Evolutionary conservation across 2,797 vertebrate genomes (phyloP), one percentile per base, ranked within the genome.

Genomic region (Limnodromus scolopaceus): DNA sequence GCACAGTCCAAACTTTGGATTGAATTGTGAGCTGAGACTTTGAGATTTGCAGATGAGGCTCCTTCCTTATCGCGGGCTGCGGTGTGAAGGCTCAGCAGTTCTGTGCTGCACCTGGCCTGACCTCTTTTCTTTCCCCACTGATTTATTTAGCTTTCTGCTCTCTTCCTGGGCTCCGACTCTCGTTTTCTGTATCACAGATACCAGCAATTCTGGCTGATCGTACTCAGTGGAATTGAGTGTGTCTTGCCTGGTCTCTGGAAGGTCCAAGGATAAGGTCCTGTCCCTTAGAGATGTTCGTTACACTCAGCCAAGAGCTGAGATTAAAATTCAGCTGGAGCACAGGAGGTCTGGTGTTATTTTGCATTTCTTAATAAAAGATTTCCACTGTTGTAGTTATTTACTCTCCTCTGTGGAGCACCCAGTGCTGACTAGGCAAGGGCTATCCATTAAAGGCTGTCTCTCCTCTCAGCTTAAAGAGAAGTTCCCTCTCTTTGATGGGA

Each of bases 401-500:
- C 81, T 76, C 92, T 92, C 65, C 76, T 91, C 72, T 72, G 57
- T 36, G 76, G 87, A 97, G 96, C 86, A 93, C 49, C 84, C 92
- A 65, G 39, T 92, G 95, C 96, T 97, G 97, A 97, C 92, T 93
- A 95, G 92, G 95, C 97, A 96, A 87, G 89, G 87, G 76, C 61
- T 95, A 94, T 96, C 95, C 58, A 93, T 97, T 94, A 96, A 95
- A 94, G 84, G 49, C 94, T 93, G 45, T 51, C 57, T 95, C 77
- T 87, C 60, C 65, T 88, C 92, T 76, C 84, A 91, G 84, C 48
- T 90, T 87, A 84, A 95, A 95, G 80, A 93, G 92, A 95, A 95
- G 75, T 93, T 92, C 57, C 82, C 61, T 63, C 71, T 85, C 93
- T 97, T 94, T 94, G 93, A 94, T 8, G 0, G 86, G 86, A 92